Evolutionary conservation across 1,140 invertebrate species (phyloP).

Genomic region (Ctenoplectra terminalis): DNA sequence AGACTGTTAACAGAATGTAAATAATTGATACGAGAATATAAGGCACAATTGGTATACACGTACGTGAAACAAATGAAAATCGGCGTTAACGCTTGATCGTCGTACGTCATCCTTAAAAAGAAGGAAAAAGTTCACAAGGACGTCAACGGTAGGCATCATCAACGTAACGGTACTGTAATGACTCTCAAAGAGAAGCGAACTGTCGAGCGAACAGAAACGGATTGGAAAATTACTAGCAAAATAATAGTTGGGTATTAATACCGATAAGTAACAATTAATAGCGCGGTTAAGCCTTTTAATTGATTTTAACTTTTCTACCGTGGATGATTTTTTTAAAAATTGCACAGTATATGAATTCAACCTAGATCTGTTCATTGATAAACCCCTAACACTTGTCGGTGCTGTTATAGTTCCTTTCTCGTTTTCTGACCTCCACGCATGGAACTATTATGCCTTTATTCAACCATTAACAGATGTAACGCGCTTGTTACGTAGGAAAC

Average conservation of each 20-base stretch:
- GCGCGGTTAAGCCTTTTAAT: too few species aligned
- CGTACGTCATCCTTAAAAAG: background rate
- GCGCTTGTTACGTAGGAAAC: background rate
- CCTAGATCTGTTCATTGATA: background rate
- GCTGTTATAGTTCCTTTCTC: background rate
- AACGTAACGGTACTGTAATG: constrained; percentile 39
- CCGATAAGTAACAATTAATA: background rate
- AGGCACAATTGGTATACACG: background rate
- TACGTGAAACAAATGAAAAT: constrained; percentile 23
- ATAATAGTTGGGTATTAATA: background rate
- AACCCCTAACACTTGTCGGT: background rate
- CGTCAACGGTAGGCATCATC: constrained; percentile 20
- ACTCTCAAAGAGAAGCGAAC: constrained; percentile 12
- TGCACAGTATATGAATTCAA: background rate
- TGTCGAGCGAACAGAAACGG: background rate
- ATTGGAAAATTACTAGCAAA: background rate
- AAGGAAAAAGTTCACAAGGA: constrained; percentile 25
- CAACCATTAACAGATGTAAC: background rate
- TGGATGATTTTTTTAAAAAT: too few species aligned
- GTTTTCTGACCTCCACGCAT: background rate
- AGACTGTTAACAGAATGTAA: background rate
- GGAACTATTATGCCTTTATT: background rate
- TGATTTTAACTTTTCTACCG: too few species aligned
- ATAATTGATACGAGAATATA: constrained; percentile 6
- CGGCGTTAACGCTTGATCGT: background rate